Base-by-base conservation (phyloP, 2,113 vertebrate species). In the Rutilus rutilus region DNA sequence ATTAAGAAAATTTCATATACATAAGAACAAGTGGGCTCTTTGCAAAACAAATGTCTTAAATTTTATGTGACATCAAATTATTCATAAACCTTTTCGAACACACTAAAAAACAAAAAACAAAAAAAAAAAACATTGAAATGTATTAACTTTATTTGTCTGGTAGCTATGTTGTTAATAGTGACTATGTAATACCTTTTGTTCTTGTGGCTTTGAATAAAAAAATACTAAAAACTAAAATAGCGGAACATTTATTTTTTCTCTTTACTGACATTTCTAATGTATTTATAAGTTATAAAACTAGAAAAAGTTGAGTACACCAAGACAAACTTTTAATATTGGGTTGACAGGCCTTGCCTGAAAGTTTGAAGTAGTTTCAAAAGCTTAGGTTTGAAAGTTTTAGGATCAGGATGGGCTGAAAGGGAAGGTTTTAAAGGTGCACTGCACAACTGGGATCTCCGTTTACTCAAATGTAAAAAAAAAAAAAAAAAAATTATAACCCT, bases 271-370 rank as follows among this genome's bases (percentile, higher is more conserved):
- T 39, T 69, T 39, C 17, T 36, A 25, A 64, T 64, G 30, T 69
- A 7, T 8, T 2, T 42, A 42, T 4, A 42, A 42, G 19, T 12
- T 73, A 42, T 73, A 12, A 42, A 73, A 42, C 69, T 42, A 10
- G 36, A 42, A 73, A 69, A 71, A 71, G 30, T 36, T 19, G 33
- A 36, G 64, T 19, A 30, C 3, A 36, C 30, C 30, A 36, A 23
- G 19, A 73, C 10, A 11, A 12, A n/a, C 36, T 73, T 42, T 67
- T 7, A 36, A 69, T 69, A 21, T 21, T 39, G 65, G 5, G n/a
- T 71, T 71, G 67, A 71, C 4, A 71, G 67, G 39, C 67, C 19
- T 74, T 69, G 65, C 65, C 65, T 69, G 65, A 69, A 19, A 52
- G 50, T 52, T 17, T 17, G 4, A 52, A 52, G 27, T 67, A 54